Conservation (phyloP, 2,888 invertebrate species). For the Mylabris sibirica region DNA sequence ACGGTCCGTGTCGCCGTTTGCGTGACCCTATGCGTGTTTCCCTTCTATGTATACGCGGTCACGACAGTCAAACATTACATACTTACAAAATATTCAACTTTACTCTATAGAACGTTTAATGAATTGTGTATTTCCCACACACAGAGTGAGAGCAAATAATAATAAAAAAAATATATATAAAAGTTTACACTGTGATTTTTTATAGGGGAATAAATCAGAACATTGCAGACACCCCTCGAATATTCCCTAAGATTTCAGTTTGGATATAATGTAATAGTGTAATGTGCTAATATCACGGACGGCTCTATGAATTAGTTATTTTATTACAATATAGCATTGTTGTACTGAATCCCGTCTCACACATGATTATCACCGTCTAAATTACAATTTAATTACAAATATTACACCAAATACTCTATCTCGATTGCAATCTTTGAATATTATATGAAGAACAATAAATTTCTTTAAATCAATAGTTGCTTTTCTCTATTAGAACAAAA, state of each 20-base stretch:
- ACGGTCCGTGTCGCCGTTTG: slow-evolving; percentile 51
- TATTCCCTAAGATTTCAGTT: not conserved
- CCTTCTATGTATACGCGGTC: slow-evolving; percentile 48
- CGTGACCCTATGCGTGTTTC: slow-evolving; percentile 51
- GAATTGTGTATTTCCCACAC: slow-evolving; percentile 43
- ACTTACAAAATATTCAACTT: slow-evolving; percentile 49
- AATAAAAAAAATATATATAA: slow-evolving; percentile 11
- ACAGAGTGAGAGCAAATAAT: slow-evolving; percentile 18
- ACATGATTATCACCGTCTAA: not conserved
- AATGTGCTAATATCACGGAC: not conserved
- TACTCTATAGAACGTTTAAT: slow-evolving; percentile 37
- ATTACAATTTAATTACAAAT: not conserved
- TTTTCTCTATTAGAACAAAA: not conserved
- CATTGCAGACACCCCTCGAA: slow-evolving; percentile 4
- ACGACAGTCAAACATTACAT: slow-evolving; percentile 53
- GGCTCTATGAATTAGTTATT: slow-evolving; percentile 26
- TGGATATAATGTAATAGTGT: not conserved
- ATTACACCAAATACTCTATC: not conserved
- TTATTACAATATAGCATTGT: slow-evolving; percentile 17
- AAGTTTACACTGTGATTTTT: slow-evolving; percentile 11
- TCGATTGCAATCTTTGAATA: not conserved
- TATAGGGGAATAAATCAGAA: slow-evolving; percentile 6
- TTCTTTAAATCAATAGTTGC: slow-evolving; percentile 26
- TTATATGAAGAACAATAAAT: not conserved
- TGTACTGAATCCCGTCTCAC: slow-evolving; percentile 3